phyloP scores from a whole-genome alignment of 2,888 invertebrate species.

The Spisula subtruncata region DNA sequence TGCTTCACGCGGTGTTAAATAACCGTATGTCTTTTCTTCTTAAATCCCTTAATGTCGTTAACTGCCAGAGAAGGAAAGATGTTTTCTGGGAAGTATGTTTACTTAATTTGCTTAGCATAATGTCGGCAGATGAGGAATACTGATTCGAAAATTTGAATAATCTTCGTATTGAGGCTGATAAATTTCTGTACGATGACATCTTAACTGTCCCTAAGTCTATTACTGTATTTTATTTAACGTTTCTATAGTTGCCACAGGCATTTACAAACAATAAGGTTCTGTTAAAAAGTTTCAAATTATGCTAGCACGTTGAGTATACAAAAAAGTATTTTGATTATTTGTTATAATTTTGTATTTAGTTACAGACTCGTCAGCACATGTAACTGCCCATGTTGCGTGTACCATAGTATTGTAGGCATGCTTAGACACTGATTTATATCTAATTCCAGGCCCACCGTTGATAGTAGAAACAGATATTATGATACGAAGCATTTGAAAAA shows the following conservation, averaged over 20 bases:
- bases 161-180: no score
- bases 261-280: background rate
- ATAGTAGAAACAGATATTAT: conserved; percentile 79
- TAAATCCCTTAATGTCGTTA: conserved; percentile 8
- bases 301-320: background rate
- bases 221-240: background rate
- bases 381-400: background rate
- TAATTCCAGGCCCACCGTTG: conserved; percentile 75
- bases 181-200: background rate
- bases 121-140: conserved; percentile 8
- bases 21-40: no score
- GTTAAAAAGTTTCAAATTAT: background rate
- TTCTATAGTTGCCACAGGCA: background rate
- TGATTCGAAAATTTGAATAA: conserved; percentile 28
- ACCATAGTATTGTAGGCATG: background rate
- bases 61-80: conserved; percentile 10
- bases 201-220: background rate
- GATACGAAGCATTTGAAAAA: conserved; percentile 92
- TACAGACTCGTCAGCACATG: background rate
- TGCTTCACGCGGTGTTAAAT: no score
- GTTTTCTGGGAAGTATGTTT: conserved; percentile 19
- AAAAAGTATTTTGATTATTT: background rate
- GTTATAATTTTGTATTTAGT: background rate
- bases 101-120: conserved; percentile 11
- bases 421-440: background rate